These are phyloP conservation scores for Drosophila kurseongensis DNA, from an alignment of 1,140 invertebrate genomes.

Conservation along the genomic window DNA sequence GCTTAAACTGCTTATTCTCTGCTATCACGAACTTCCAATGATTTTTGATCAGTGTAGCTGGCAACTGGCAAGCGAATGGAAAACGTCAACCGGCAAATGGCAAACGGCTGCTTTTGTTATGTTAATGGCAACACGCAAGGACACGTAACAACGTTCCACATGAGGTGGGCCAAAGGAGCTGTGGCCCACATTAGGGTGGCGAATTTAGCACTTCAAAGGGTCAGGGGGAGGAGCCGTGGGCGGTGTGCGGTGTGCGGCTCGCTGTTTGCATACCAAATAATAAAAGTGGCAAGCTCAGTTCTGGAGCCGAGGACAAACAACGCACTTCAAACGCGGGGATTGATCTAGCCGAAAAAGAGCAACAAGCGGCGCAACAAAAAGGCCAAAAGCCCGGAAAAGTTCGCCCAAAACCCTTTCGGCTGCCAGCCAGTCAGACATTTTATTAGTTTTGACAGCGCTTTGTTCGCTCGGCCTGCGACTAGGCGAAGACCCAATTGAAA, in stretches of 20 bases:
- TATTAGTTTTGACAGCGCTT: slow-evolving; percentile 83
- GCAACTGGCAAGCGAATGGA: slow-evolving; percentile 31
- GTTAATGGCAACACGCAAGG: slow-evolving; percentile 67
- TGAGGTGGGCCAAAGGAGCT: slow-evolving; percentile 40
- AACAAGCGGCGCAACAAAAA: slow-evolving; percentile 26
- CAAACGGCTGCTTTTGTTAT: slow-evolving; percentile 73
- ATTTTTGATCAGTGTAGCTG: slow-evolving; percentile 8
- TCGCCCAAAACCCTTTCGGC: slow-evolving; percentile 58
- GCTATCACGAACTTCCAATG: background rate
- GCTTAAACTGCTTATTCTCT: background rate
- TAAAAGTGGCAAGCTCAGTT: slow-evolving; percentile 60
- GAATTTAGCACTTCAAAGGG: slow-evolving; percentile 67
- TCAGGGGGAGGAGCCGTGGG: slow-evolving; percentile 10
- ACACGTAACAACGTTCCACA: slow-evolving; percentile 76
- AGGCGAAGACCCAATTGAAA: slow-evolving; percentile 53
- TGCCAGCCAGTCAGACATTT: slow-evolving; percentile 64
- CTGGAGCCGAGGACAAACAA: slow-evolving; percentile 36
- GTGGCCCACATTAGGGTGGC: slow-evolving; percentile 39
- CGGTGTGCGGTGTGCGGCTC: slow-evolving; percentile 20
- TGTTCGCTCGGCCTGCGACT: slow-evolving; percentile 53
- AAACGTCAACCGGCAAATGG: slow-evolving; percentile 16
- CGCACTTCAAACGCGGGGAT: slow-evolving; percentile 71
- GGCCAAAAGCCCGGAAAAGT: slow-evolving; percentile 32
- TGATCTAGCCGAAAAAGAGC: slow-evolving; percentile 46
- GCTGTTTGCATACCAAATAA: slow-evolving; percentile 80